Base-by-base conservation (phyloP, 2,797 vertebrate genomes). In the Fratercula arctica region DNA sequence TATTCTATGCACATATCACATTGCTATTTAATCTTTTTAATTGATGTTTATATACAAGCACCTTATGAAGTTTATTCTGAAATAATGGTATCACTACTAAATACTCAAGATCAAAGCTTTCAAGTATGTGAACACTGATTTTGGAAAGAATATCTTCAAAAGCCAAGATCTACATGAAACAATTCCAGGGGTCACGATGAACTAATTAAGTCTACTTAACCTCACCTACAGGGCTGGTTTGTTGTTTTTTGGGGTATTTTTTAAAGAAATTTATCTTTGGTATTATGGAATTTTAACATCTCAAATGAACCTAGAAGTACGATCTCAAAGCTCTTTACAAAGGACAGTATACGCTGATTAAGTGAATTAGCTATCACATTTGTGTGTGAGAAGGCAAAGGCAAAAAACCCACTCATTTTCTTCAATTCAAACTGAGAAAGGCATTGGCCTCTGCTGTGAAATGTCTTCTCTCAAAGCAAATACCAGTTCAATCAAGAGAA, bases 381-480 rank as follows among this genome's bases (percentile, higher is more conserved):
- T 69, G 29, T 72, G 7, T 28, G 21, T 50, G 61, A 64, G 15
- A 85, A 93, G 26, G 21, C 18, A 92, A 82, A 94, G 53, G 68
- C 25, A 88, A 80, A 92, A 80, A 29, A 7, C 4, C 45, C 41
- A 75, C 60, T 88, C 0, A 0, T 69, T 85, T 92, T 90, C 57
- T 67, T 92, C 63, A 89, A 23, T 54, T 74, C 69, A 75, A 72
- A 60, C 72, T 12, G 75, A 92, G 73, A 83, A 91, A 68, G 54
- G 43, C 41, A 23, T 16, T 64, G 31, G 80, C 70, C 20, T 94
- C 76, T 41, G 11, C 23, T 90, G 76, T 63, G 83, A 90, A 75
- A 74, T 41, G 53, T 63, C 61, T 72, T 75, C 43, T 91, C 80
- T 73, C 72, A 82, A 88, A 89, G 50, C n/a, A 94, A 95, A 95